These are phyloP conservation scores for Diadromus collaris DNA, from an alignment of 2,888 invertebrate species.

Conservation along the genomic window DNA sequence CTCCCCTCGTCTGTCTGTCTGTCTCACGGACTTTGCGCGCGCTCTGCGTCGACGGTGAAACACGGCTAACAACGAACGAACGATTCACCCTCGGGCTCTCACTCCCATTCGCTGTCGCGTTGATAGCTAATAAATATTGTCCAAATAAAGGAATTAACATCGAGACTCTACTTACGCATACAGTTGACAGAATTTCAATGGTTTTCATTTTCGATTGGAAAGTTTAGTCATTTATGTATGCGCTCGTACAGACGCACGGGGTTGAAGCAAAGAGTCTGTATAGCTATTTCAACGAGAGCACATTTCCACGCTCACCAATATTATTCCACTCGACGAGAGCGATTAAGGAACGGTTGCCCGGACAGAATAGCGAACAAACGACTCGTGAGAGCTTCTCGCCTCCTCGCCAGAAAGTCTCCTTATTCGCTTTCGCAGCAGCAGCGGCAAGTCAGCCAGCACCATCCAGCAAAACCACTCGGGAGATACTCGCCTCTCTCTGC, in stretches of 20 bases:
- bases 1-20: not conserved
- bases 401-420: conserved; percentile 44
- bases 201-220: not conserved
- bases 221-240: not conserved
- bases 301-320: conserved; percentile 43
- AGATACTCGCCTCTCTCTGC: conserved; percentile 22
- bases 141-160: conserved; percentile 22
- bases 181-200: not conserved
- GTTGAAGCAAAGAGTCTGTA: not conserved
- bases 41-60: conserved; percentile 5
- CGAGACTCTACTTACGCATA: not conserved
- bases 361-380: conserved; percentile 56
- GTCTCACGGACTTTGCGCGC: not conserved
- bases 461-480: conserved; percentile 55
- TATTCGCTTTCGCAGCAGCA: conserved; percentile 37
- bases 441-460: conserved; percentile 18
- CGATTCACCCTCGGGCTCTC: conserved; percentile 11
- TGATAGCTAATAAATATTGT: not conserved
- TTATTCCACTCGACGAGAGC: conserved; percentile 64
- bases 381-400: conserved; percentile 59
- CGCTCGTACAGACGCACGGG: not conserved
- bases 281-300: conserved; percentile 33
- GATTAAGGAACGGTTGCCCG: conserved; percentile 59
- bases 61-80: conserved; percentile 18
- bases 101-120: not conserved